phyloP scores from a whole-genome alignment of 2,113 vertebrate genomes.

The Dasyornis broadbenti region DNA sequence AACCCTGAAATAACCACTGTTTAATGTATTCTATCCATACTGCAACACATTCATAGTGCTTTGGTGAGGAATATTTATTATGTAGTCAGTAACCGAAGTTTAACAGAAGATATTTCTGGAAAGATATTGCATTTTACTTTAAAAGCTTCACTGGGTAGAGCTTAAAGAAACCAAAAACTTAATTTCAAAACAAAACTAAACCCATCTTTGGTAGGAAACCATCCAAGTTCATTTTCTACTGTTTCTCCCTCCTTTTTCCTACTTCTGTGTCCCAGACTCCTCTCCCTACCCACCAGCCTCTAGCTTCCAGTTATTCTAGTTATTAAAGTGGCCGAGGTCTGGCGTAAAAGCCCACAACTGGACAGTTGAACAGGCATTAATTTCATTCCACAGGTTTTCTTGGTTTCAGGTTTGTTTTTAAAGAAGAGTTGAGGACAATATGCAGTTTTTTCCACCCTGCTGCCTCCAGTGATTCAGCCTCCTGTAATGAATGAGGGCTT shows the following conservation, averaged over 20 bases:
- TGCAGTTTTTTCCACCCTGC: not conserved
- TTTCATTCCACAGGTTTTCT: not conserved
- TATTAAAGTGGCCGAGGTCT: not conserved
- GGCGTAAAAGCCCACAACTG: not conserved
- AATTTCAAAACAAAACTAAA: not conserved
- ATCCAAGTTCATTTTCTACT: not conserved
- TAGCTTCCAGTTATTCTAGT: not conserved
- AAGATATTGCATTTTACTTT: not conserved
- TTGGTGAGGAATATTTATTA: not conserved
- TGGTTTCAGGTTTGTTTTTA: not conserved
- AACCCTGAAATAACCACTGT: not conserved
- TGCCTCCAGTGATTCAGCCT: not conserved
- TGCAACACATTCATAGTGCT: not conserved
- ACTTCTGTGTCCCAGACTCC: fast-evolving
- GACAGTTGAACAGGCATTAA: not conserved
- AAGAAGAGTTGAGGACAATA: not conserved
- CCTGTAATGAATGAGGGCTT: not conserved
- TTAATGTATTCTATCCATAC: not conserved
- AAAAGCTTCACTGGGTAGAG: not conserved
- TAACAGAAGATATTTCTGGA: not conserved
- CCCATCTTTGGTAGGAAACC: not conserved
- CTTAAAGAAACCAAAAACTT: not conserved
- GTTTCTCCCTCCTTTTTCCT: not conserved
- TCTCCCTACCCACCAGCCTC: not conserved
- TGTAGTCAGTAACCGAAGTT: not conserved